Evolutionary conservation across 2,888 invertebrate species (phyloP), one percentile per base, ranked within the genome.

Genomic region (Hydropsyche betteni): DNA sequence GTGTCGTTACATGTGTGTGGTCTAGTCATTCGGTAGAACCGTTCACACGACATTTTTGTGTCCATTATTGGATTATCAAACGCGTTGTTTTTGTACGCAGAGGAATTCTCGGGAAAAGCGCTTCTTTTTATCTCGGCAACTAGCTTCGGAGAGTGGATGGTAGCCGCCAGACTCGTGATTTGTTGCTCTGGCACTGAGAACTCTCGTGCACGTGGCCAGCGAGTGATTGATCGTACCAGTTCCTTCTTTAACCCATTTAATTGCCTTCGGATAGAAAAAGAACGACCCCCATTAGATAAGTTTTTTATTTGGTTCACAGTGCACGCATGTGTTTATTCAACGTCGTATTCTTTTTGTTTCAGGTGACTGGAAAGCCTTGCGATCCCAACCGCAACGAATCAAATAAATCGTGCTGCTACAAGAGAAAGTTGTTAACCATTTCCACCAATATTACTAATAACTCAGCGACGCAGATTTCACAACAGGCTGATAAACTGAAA

Each of bases 311-410:
- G 24, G 24, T 24, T 24, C 24, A 24, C 24, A 24, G 24, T 24
- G 24, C 24, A 24, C 24, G 14, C 24, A 44, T 44, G 44, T 10
- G 44, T 44, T 44, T 44, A 44, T 44, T 10, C 53, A 16, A 52
- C 55, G 24, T 16, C 69, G 44, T 44, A 10, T 69, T 16, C n/a
- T 68, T 61, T 69, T 74, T 10, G 53, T 77, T 77, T 34, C 74
- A 79, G 79, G 79, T 79, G 74, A 74, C 75, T 69, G 76, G 77
- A 24, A 79, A 77, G 44, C 76, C 79, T n/a, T 76, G 52, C 44
- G 77, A 72, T 38, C 61, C 55, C 24, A 58, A 68, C 33, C 44
- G 68, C 36, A 69, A 69, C 34, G 73, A 74, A 68, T 36, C 68
- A 6, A 55, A 24, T 53, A 70, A 72, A 58, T 72, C 72, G 14